phyloP scores from a whole-genome alignment of 2,797 vertebrate genomes.

The Atherinosoma microstoma region DNA sequence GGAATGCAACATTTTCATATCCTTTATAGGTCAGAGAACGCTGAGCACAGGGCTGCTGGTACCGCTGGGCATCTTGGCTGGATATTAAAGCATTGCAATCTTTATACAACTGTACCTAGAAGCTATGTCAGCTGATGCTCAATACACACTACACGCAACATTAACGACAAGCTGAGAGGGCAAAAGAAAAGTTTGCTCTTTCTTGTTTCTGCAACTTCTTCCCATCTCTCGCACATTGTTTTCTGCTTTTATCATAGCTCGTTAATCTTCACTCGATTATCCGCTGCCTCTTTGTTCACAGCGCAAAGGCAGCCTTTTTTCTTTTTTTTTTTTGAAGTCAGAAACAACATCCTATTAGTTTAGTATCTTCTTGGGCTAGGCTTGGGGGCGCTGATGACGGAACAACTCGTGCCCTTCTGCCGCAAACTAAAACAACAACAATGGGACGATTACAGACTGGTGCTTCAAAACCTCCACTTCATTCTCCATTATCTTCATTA shows the following conservation, averaged over 20 bases:
- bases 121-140: slow-evolving; percentile 70
- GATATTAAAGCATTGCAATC: slow-evolving; percentile 72
- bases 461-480: slow-evolving; percentile 81
- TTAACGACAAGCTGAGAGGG: slow-evolving; percentile 70
- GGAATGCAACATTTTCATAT: slow-evolving; percentile 77
- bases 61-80: slow-evolving; percentile 70
- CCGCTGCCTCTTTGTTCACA: slow-evolving; percentile 38
- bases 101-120: slow-evolving; percentile 64
- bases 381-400: slow-evolving; percentile 47
- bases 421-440: slow-evolving; percentile 73
- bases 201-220: slow-evolving; percentile 58
- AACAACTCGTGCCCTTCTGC: slow-evolving; percentile 52
- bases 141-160: slow-evolving; percentile 63
- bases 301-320: slow-evolving; percentile 31
- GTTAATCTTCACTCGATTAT: slow-evolving; percentile 69
- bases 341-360: slow-evolving; percentile 67
- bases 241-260: slow-evolving; percentile 65
- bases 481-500: slow-evolving; percentile 88
- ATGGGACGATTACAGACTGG: slow-evolving; percentile 84
- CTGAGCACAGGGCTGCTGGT: slow-evolving; percentile 61
- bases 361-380: slow-evolving; percentile 46
- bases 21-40: slow-evolving; percentile 76
- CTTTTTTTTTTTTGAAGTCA: slow-evolving; percentile 56
- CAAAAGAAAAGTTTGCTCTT: slow-evolving; percentile 69
- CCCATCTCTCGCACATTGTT: slow-evolving; percentile 32